Conservation (phyloP, 2,888 invertebrate genomes). For the Leucoma salicis region DNA sequence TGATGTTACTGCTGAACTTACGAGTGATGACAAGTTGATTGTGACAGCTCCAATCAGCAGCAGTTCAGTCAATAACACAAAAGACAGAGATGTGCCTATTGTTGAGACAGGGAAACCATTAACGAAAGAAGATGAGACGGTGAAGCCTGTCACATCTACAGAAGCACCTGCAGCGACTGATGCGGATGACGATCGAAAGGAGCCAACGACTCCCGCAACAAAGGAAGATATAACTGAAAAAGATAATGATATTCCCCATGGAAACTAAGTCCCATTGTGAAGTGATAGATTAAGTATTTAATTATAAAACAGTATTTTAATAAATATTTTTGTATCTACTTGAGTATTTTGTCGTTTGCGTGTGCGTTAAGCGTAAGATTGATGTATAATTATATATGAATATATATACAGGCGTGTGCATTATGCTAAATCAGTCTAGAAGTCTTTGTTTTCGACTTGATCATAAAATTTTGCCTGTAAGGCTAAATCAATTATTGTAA, state of each 20-base stretch:
- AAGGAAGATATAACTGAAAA: slow-evolving; percentile 58
- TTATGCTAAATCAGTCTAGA: too few relatives aligned
- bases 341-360: slow-evolving; percentile 52
- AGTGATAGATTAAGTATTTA: slow-evolving; percentile 71
- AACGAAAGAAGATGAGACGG: slow-evolving; percentile 1
- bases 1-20: slow-evolving; percentile 59
- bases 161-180: slow-evolving; percentile 2
- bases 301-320: slow-evolving; percentile 72
- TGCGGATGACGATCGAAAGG: slow-evolving; percentile 50
- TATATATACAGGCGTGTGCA: too few relatives aligned
- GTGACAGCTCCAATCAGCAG: slow-evolving; percentile 54
- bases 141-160: slow-evolving; percentile 4
- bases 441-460: too few relatives aligned
- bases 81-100: slow-evolving; percentile 61
- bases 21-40: slow-evolving; percentile 55
- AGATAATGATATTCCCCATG: slow-evolving; percentile 66
- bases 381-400: too few relatives aligned
- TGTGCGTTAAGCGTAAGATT: too few relatives aligned
- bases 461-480: too few relatives aligned
- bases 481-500: too few relatives aligned
- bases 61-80: slow-evolving; percentile 36
- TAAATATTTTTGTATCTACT: slow-evolving; percentile 65
- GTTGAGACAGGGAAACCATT: slow-evolving; percentile 45
- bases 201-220: slow-evolving; percentile 55
- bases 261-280: slow-evolving; percentile 59